These are phyloP conservation scores for Peromyscus aztecus DNA, from an alignment of 2,797 vertebrate species.

Conservation along the genomic window DNA sequence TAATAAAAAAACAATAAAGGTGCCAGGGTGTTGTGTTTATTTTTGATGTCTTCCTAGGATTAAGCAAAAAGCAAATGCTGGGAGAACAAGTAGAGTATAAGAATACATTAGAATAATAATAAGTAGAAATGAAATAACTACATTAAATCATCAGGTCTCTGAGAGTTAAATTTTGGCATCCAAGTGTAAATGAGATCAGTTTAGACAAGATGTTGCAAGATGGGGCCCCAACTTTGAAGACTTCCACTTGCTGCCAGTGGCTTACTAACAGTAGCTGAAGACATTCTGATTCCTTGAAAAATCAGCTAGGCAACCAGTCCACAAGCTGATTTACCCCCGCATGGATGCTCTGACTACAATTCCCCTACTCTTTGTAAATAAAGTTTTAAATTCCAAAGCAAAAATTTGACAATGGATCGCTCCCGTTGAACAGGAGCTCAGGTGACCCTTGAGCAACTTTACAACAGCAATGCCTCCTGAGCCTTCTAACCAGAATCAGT, in stretches of 20 bases:
- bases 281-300: neutral
- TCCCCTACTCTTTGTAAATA: neutral
- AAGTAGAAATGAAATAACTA: neutral
- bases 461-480: neutral
- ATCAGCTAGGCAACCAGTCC: neutral
- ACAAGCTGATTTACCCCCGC: no score
- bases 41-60: neutral
- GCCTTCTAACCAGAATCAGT: neutral
- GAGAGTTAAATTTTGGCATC: neutral
- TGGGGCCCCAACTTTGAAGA: neutral
- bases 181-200: neutral
- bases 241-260: neutral
- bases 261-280: neutral
- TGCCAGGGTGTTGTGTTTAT: neutral
- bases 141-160: neutral
- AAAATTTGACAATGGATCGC: neutral
- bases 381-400: neutral
- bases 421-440: accelerated
- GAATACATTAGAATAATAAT: neutral
- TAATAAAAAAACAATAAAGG: neutral
- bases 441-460: neutral
- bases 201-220: neutral
- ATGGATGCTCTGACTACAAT: neutral
- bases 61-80: neutral
- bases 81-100: neutral